A percentile compares a stretch with the other conserved stretches of the same genome.
Evolutionary conservation across 2,797 vertebrate species (phyloP).

Genomic region (Botia kubotai): DNA sequence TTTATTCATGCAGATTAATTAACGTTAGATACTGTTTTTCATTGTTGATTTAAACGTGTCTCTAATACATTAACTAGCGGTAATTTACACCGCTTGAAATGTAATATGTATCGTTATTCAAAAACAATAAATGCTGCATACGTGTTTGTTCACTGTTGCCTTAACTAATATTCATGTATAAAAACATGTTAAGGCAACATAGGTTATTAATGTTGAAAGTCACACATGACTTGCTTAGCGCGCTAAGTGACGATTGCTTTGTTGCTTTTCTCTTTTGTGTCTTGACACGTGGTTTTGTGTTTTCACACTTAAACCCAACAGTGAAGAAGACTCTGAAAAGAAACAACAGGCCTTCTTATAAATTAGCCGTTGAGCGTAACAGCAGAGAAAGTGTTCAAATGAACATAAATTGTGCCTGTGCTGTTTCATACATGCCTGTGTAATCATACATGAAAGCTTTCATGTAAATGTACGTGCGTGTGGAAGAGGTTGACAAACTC

Average conservation of each 20-base stretch:
- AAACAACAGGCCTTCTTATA: constrained; percentile 56
- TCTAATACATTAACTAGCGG: no score
- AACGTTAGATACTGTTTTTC: background rate
- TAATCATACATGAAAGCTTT: background rate
- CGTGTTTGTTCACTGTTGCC: no score
- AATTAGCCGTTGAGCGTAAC: constrained; percentile 12
- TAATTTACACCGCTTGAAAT: no score
- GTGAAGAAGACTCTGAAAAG: constrained; percentile 33
- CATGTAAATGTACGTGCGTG: background rate
- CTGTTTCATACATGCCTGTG: no score
- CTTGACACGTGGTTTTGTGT: background rate
- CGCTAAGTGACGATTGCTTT: background rate
- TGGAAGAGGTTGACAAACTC: background rate
- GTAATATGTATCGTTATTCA: no score
- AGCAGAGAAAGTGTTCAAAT: background rate
- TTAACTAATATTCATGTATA: no score
- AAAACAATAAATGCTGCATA: no score
- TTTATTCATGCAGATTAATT: background rate
- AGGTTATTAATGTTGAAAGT: background rate
- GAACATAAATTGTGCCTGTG: background rate
- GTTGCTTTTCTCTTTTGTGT: background rate
- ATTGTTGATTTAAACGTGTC: no score
- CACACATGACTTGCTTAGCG: background rate
- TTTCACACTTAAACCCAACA: constrained; percentile 52
- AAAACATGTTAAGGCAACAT: background rate